Evolutionary conservation across 2,888 invertebrate genomes (phyloP), one percentile per base, ranked within the genome.

Genomic region (Arctia plantaginis): DNA sequence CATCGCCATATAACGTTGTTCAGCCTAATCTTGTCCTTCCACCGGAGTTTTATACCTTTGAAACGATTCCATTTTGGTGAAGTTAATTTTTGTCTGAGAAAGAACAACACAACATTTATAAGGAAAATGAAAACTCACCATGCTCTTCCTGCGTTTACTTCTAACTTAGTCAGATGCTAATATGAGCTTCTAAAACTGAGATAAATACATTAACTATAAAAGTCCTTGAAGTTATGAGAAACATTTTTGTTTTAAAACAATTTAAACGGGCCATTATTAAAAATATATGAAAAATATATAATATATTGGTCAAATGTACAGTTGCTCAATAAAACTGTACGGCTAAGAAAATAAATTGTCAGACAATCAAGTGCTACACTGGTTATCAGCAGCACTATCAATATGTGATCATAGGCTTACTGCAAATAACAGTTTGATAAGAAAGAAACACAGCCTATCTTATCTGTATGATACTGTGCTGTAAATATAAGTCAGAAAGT

Each of bases 1-100:
- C 99, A 99, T 92, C 99, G 97, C 99, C 99, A 99, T 90, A 99
- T 99, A 86, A 99, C 99, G 95, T 99, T 99, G 97, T 99, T 99
- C 88, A 99, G 96, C 86, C 99, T 97, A 90, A 99, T 99, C 96
- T 99, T 99, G 96, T 99, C 99, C 95, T 99, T 99, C 98, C 99
- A 99, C 88, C 98, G 97, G 81, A 99, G 96, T 89, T 99, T 98
- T 89, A 99, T 98, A 82, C 99, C 99, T 96, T 99, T 99, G 97
- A 99, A 99, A 90, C 99, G 98, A 96, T 99, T 99, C 99, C 99
- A 99, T 97, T 99, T 99, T 80, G 99, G 99, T 81, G 99, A 99
- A 77, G 99, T 99, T 94, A 99, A 96, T 96, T 99, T 99, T 96
- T 99, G 99, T 97, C 99, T 99, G 96, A 90, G 92, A 97, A 97